These are phyloP conservation scores for Drosophila nigromelanica DNA, from an alignment of 1,140 invertebrate genomes.

Conservation along the genomic window DNA sequence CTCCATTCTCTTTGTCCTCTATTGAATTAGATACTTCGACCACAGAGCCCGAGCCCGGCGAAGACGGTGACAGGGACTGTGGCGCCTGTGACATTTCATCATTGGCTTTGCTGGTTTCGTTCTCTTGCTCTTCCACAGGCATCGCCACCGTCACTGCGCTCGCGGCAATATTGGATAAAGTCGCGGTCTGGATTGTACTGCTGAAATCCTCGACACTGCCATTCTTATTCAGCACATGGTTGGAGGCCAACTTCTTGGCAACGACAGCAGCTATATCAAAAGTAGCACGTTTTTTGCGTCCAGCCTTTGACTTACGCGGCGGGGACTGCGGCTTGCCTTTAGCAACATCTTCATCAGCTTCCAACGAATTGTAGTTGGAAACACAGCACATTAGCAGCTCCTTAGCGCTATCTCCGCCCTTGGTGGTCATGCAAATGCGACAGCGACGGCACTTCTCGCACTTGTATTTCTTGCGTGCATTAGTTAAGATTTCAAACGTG, in stretches of 20 bases:
- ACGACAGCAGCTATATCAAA: constrained; percentile 30
- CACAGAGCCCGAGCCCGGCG: background rate
- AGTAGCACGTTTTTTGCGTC: constrained; percentile 57
- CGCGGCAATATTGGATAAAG: background rate
- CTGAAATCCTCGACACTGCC: background rate
- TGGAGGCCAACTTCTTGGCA: constrained; percentile 15
- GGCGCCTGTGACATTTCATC: background rate
- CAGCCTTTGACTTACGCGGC: constrained; percentile 45
- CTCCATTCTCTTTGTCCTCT: constrained; percentile 7
- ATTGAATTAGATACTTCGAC: background rate
- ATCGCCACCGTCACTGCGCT: background rate
- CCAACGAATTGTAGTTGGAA: constrained; percentile 8
- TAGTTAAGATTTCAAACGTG: constrained; percentile 42
- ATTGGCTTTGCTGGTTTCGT: background rate
- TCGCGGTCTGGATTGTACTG: background rate
- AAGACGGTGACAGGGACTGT: no score
- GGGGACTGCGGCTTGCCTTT: background rate
- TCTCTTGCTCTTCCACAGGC: background rate
- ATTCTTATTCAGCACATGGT: constrained; percentile 6
- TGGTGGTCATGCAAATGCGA: constrained; percentile 23
- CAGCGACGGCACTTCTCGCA: constrained; percentile 64
- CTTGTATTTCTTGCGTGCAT: constrained; percentile 63
- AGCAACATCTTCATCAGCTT: constrained; percentile 1
- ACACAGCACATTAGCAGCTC: constrained; percentile 47
- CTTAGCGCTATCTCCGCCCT: background rate